Base-by-base conservation (phyloP, 1,140 invertebrate species). In the Drosophila tsacasi region DNA sequence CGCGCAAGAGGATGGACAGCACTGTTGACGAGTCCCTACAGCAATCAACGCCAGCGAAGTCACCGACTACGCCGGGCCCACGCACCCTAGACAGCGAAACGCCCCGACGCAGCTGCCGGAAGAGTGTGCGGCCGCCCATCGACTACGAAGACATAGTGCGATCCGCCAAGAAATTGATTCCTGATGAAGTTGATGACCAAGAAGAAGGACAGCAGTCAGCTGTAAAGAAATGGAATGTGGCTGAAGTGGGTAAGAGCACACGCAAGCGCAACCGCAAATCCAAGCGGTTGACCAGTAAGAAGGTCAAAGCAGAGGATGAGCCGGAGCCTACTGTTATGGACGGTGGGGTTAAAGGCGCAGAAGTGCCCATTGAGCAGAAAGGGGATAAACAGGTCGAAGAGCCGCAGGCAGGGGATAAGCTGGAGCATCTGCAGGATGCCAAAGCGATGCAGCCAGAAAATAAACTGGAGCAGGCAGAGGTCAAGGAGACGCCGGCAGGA, bases 141-240 rank as follows among this genome's bases (percentile, higher is more conserved):
- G 91, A 92, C 52, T 92, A 92, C 47, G 80, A 75, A 5, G 87
- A 92, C 15, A 92, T 92, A 17, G 76, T 92, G 25, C 63, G 79
- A 13, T 91, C 86, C 10, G 50, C 75, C 8, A 81, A 62, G 47
- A 90, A 87, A 37, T 30, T 13, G 27, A 59, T 21, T 0, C 40
- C 25, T 15, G 40, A 19, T 7, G n/a, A 12, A 10, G 23, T 1
- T 1, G 32, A 40, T 17, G 37, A 5, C 3, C 52, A 42, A 8
- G 27, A 21, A 9, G 59, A 75, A n/a, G 59, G 39, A 7, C 35
- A 61, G 1, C 54, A 78, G 9, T 2, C 17, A 1, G 21, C 35
- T n/a, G 54, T 12, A 6, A 54, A 60, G 0, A 92, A 87, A 58
- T 91, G 87, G 80, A 57, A 37, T 9, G 52, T 44, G 3, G 78